Evolutionary conservation across 2,113 vertebrate species (phyloP).

Genomic region (Aegithalos caudatus): DNA sequence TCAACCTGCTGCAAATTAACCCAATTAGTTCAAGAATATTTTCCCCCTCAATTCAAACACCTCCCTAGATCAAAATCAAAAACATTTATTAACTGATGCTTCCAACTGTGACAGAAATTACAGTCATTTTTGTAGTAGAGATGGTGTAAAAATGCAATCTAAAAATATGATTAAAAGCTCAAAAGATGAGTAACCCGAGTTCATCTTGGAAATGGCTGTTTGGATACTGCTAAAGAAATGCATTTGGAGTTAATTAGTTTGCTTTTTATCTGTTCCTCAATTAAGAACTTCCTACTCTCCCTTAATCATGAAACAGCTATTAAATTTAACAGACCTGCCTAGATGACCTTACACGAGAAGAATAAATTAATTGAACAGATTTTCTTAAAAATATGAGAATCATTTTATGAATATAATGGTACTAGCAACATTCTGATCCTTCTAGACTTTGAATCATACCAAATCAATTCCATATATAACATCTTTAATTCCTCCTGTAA

Average conservation of each 20-base stretch:
- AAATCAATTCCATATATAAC: neutral
- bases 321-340: constrained; percentile 73
- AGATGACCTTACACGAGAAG: constrained; percentile 64
- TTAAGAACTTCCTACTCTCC: constrained; percentile 68
- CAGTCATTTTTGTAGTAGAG: constrained; percentile 78
- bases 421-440: constrained; percentile 17
- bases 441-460: neutral
- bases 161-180: constrained; percentile 79
- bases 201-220: constrained; percentile 71
- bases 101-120: constrained; percentile 84
- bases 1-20: constrained; percentile 20
- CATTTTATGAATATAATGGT: constrained; percentile 27
- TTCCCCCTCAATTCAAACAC: constrained; percentile 57
- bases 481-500: neutral
- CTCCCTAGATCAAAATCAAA: constrained; percentile 64
- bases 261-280: constrained; percentile 75
- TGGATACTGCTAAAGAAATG: constrained; percentile 70
- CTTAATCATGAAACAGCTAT: constrained; percentile 73
- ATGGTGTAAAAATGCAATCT: constrained; percentile 81
- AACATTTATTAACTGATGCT: constrained; percentile 79
- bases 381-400: constrained; percentile 42
- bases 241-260: constrained; percentile 76
- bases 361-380: constrained; percentile 71
- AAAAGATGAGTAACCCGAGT: constrained; percentile 73
- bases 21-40: constrained; percentile 36